Percentiles rank a stretch among this genome's conserved stretches.
Conservation (phyloP, 2,797 vertebrate species). For the Chelidonichthys spinosus region DNA sequence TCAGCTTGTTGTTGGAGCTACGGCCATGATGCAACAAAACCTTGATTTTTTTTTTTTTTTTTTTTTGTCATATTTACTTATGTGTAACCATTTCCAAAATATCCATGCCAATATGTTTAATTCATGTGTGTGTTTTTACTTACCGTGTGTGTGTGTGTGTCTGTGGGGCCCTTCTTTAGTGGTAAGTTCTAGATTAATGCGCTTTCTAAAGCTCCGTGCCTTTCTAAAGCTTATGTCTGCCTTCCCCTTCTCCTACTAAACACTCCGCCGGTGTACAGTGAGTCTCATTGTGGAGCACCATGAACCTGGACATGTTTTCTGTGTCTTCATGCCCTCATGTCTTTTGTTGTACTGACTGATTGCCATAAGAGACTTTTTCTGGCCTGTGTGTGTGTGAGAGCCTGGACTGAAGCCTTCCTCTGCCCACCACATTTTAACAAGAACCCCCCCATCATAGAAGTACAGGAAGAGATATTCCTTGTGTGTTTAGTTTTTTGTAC, state of each 20-base stretch:
- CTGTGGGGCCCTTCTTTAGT: conserved; percentile 71
- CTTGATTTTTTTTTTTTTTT: conserved; percentile 40
- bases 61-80: conserved; percentile 38
- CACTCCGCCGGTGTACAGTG: conserved; percentile 31
- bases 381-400: background rate
- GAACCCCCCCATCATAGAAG: background rate
- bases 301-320: conserved; percentile 31
- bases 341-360: conserved; percentile 56
- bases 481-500: conserved; percentile 60
- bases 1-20: conserved; percentile 38
- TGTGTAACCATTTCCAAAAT: conserved; percentile 37
- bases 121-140: conserved; percentile 38
- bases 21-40: conserved; percentile 33
- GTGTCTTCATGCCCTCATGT: conserved; percentile 43
- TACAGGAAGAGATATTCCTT: conserved; percentile 25
- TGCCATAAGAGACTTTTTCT: conserved; percentile 65
- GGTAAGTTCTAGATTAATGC: conserved; percentile 67
- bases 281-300: conserved; percentile 42
- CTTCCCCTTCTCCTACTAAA: conserved; percentile 50
- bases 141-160: conserved; percentile 28
- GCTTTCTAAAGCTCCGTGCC: conserved; percentile 85
- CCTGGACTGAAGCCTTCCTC: conserved; percentile 17
- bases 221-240: conserved; percentile 81
- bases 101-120: conserved; percentile 67
- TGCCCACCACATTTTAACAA: conserved; percentile 17